phyloP scores from a whole-genome alignment of 1,140 invertebrate genomes.

The Mylabris phalerata region DNA sequence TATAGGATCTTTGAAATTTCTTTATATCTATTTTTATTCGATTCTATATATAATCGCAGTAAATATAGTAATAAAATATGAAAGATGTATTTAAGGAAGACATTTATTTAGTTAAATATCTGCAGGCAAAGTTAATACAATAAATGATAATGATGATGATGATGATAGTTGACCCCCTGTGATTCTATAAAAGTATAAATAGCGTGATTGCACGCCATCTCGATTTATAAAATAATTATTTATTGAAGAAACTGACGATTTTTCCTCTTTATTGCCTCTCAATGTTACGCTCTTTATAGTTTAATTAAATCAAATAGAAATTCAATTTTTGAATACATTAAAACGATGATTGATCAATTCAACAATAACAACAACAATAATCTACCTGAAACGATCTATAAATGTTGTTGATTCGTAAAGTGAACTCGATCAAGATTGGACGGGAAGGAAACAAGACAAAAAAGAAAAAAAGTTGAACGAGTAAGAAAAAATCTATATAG shows the following conservation, averaged over 20 bases:
- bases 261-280: no score
- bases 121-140: constrained; percentile 21
- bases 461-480: no score
- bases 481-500: no score
- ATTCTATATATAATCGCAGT: neutral
- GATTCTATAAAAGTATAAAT: constrained; percentile 12
- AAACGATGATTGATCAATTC: no score
- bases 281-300: no score
- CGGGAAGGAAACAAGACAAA: no score
- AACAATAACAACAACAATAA: no score
- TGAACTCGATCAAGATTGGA: no score
- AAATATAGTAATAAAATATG: constrained; percentile 16
- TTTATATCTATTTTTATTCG: constrained; percentile 8
- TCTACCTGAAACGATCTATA: no score
- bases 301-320: no score
- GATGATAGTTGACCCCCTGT: constrained; percentile 19
- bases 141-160: constrained; percentile 15
- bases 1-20: neutral
- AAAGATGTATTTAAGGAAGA: constrained; percentile 17
- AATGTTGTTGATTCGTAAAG: no score
- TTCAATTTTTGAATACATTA: no score
- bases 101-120: constrained; percentile 28
- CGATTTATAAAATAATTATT: constrained; percentile 30
- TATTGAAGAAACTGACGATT: constrained; percentile 8
- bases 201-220: constrained; percentile 25